These are phyloP conservation scores for Schizothorax lantsangensis DNA, from an alignment of 2,797 vertebrate species.

Conservation along the genomic window DNA sequence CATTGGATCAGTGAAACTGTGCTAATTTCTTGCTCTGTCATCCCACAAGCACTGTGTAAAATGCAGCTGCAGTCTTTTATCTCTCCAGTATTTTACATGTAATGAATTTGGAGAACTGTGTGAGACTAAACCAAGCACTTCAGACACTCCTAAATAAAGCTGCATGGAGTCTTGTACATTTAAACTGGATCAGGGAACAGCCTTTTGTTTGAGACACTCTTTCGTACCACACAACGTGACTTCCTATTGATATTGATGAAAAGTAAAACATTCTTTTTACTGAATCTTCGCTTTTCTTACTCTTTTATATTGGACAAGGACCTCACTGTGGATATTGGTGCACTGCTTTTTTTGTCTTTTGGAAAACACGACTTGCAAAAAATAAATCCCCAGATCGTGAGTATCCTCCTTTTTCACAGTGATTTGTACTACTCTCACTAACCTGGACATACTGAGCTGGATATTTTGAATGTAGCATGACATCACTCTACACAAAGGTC, in stretches of 20 bases:
- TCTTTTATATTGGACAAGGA: constrained; percentile 64
- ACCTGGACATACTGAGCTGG: constrained; percentile 32
- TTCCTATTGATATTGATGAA: constrained; percentile 65
- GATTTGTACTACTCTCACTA: constrained; percentile 44
- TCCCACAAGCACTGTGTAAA: constrained; percentile 55
- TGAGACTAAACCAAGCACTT: constrained; percentile 55
- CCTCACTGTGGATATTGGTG: constrained; percentile 58
- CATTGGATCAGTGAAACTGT: constrained; percentile 45
- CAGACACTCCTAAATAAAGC: constrained; percentile 55
- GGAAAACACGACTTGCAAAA: constrained; percentile 44
- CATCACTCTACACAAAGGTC: constrained; percentile 51
- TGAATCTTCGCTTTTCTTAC: constrained; percentile 65
- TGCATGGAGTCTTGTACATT: constrained; percentile 70
- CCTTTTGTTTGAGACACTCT: constrained; percentile 64
- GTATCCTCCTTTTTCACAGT: constrained; percentile 24
- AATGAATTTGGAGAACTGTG: constrained; percentile 61
- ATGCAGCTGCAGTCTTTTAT: constrained; percentile 62
- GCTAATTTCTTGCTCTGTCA: constrained; percentile 33
- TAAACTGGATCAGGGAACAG: constrained; percentile 75
- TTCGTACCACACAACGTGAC: constrained; percentile 57
- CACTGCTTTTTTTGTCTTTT: constrained; percentile 40
- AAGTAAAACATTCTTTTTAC: constrained; percentile 64
- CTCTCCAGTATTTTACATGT: constrained; percentile 73
- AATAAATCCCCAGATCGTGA: constrained; percentile 17
- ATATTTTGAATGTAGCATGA: constrained; percentile 74